Evolutionary conservation across 2,113 vertebrate genomes (phyloP).

Genomic region (Psettodes erumei): DNA sequence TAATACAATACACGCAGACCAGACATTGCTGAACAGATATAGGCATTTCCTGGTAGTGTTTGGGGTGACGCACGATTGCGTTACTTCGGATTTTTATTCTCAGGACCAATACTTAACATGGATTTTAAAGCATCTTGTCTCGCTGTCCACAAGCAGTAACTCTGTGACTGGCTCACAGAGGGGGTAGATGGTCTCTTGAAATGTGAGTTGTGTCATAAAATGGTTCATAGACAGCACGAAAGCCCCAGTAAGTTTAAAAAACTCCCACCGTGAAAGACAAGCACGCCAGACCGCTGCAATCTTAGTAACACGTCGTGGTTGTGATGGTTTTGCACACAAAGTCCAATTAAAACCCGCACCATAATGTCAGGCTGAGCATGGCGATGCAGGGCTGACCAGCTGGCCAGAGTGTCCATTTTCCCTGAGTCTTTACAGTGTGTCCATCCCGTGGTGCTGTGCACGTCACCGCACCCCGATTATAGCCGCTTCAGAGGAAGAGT

Average conservation of each 20-base stretch:
- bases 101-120: constrained; percentile 13
- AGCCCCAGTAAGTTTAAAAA: not conserved
- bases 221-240: not conserved
- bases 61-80: constrained; percentile 45
- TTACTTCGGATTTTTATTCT: constrained; percentile 44
- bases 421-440: constrained; percentile 13
- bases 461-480: constrained; percentile 18
- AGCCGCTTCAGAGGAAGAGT: not conserved
- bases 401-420: constrained; percentile 51
- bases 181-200: not conserved
- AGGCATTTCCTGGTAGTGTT: constrained; percentile 67
- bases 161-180: not conserved
- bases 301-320: constrained; percentile 2
- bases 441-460: constrained; percentile 20
- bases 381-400: constrained; percentile 42
- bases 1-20: constrained; percentile 66
- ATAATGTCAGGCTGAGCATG: constrained; percentile 19
- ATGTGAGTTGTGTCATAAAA: not conserved
- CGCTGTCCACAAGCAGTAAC: not conserved
- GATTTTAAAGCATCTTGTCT: constrained; percentile 5
- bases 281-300: not conserved
- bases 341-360: constrained; percentile 14
- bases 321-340: constrained; percentile 8
- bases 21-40: constrained; percentile 51
- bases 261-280: not conserved